Conservation (phyloP, 2,113 vertebrate genomes). For the Pelecanoides urinatrix region DNA sequence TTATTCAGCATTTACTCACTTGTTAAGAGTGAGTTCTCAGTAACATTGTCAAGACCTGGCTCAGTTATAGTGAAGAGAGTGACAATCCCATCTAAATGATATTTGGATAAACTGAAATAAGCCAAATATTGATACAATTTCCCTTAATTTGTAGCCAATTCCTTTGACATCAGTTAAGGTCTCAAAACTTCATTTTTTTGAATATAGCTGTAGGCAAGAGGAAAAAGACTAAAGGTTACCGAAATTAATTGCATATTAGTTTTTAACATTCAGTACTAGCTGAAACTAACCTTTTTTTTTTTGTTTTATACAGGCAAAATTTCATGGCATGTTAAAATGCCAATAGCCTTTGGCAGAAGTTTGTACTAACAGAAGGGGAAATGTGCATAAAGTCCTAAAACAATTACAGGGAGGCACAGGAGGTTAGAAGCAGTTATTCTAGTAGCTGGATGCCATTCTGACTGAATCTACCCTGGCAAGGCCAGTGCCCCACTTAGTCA, state of each 20-base stretch:
- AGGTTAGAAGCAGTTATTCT: background rate
- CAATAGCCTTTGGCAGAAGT: background rate
- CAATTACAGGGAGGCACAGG: background rate
- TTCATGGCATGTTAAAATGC: background rate
- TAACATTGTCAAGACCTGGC: background rate
- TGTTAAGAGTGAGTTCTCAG: background rate
- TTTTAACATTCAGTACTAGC: background rate
- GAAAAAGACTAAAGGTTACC: background rate
- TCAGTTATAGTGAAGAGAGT: background rate
- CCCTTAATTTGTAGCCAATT: background rate
- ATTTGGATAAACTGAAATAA: background rate
- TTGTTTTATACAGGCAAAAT: background rate
- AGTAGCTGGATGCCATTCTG: background rate
- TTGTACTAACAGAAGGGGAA: background rate
- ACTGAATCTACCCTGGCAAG: background rate
- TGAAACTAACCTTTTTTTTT: background rate
- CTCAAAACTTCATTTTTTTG: background rate
- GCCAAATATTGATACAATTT: background rate
- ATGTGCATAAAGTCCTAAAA: background rate
- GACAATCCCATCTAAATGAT: background rate
- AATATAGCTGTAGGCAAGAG: background rate
- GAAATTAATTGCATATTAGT: background rate
- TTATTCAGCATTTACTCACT: background rate
- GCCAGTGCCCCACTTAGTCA: background rate
- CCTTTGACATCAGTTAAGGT: background rate